phyloP scores from a whole-genome alignment of 2,797 vertebrate genomes.

The Leontopithecus rosalia region DNA sequence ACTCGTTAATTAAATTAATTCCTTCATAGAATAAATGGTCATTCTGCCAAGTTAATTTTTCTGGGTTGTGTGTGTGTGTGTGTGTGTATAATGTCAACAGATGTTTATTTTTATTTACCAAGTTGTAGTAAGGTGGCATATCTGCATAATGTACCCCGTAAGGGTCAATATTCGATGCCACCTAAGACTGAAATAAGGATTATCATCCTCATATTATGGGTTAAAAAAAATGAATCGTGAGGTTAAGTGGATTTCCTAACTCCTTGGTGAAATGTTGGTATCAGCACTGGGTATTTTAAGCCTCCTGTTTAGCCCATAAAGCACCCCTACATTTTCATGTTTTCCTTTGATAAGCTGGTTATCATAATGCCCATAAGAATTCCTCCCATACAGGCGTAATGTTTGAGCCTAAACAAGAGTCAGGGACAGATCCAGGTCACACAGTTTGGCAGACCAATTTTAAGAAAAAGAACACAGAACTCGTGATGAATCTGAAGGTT shows the following conservation, averaged over 20 bases:
- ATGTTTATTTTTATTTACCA: slow-evolving; percentile 18
- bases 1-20: slow-evolving; percentile 40
- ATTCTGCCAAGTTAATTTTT: slow-evolving; percentile 35
- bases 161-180: neutral
- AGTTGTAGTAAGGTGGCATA: neutral
- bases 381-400: neutral
- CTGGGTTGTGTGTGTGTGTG: neutral
- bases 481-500: slow-evolving; percentile 20
- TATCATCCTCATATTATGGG: neutral
- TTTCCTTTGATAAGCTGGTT: slow-evolving; percentile 1
- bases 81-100: neutral
- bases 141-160: neutral
- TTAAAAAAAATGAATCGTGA: neutral
- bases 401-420: neutral
- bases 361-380: slow-evolving; percentile 1
- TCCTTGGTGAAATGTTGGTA: neutral
- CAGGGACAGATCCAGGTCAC: neutral
- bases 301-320: neutral
- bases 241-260: slow-evolving; percentile 24
- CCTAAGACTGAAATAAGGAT: slow-evolving; percentile 6
- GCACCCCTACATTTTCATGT: neutral
- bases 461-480: slow-evolving; percentile 44
- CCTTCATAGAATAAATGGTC: slow-evolving; percentile 7
- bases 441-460: slow-evolving; percentile 32
- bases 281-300: neutral